Conservation (phyloP, 2,888 invertebrate genomes). For the Acrobasis consociella region DNA sequence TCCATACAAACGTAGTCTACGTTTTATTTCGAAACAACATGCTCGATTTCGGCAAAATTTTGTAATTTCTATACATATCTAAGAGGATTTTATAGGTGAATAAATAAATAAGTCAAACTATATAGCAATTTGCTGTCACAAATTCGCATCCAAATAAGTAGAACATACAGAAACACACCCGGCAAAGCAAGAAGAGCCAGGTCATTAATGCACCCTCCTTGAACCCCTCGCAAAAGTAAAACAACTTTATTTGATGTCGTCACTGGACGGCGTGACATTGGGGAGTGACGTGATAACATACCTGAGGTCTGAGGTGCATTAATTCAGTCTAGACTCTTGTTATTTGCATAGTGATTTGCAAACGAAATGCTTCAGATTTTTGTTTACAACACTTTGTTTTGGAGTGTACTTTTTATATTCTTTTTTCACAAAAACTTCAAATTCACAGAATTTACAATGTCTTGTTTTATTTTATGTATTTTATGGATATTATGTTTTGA, state of each 20-base stretch:
- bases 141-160: not conserved
- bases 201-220: slow-evolving; percentile 22
- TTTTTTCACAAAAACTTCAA: no score
- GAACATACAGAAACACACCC: not conserved
- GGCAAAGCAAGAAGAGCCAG: slow-evolving; percentile 6
- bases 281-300: slow-evolving; percentile 60
- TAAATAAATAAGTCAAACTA: no score
- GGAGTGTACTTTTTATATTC: not conserved
- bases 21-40: no score
- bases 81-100: no score
- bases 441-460: no score
- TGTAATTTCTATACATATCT: no score
- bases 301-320: slow-evolving; percentile 37
- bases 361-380: slow-evolving; percentile 8
- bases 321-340: slow-evolving; percentile 22
- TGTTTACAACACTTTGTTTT: not conserved
- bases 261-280: slow-evolving; percentile 53
- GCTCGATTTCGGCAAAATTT: no score
- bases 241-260: slow-evolving; percentile 81
- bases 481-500: no score
- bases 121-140: not conserved
- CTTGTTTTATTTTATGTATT: no score
- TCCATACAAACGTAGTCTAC: no score
- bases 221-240: slow-evolving; percentile 69
- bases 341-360: slow-evolving; percentile 23